Percentiles rank a stretch among this genome's conserved stretches.
Conservation (phyloP, 2,113 vertebrate species). For the Myiagra hebetior region DNA sequence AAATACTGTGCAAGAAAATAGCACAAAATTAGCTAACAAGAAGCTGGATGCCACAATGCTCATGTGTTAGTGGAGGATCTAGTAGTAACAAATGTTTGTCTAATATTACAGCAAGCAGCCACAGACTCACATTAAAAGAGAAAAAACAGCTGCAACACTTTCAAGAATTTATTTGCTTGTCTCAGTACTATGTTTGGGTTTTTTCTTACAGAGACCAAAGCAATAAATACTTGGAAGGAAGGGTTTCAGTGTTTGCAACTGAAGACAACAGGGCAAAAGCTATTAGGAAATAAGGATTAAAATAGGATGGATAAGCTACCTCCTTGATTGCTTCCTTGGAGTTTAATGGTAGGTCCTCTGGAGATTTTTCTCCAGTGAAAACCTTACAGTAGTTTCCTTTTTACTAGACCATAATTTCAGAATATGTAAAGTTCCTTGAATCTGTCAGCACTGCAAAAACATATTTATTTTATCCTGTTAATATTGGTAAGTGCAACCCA, state of each 20-base stretch:
- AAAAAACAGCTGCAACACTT: not conserved
- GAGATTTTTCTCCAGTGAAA: not conserved
- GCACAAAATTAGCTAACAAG: not conserved
- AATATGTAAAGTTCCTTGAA: not conserved
- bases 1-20: not conserved
- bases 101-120: not conserved
- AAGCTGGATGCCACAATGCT: not conserved
- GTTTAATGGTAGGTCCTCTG: not conserved
- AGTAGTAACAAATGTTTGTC: not conserved
- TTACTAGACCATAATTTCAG: not conserved
- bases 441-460: not conserved
- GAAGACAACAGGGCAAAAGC: not conserved
- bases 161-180: not conserved
- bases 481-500: not conserved
- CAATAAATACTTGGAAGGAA: not conserved
- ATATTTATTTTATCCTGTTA: not conserved
- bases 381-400: not conserved
- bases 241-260: not conserved
- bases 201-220: not conserved
- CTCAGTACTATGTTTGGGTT: not conserved
- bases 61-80: not conserved
- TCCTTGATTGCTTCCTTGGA: not conserved
- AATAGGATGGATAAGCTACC: not conserved
- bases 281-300: not conserved
- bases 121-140: not conserved